Conservation (phyloP, 2,888 invertebrate species). For the Protodeltote pygarga region DNA sequence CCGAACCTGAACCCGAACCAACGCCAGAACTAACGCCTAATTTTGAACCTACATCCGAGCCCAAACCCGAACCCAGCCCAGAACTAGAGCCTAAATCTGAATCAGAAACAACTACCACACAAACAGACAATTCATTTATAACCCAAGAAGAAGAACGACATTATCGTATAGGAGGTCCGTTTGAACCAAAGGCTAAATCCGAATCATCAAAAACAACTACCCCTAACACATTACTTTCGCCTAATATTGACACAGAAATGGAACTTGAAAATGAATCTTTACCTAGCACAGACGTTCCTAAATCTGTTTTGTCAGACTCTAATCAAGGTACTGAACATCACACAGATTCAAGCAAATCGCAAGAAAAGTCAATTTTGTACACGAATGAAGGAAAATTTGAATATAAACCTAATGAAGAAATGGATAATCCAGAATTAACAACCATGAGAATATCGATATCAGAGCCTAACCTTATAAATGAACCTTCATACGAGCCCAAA, state of each 20-base stretch:
- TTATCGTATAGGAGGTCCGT: too few species aligned
- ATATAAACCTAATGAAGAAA: conserved; percentile 37
- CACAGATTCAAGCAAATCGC: conserved; percentile 22
- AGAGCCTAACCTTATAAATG: conserved; percentile 61
- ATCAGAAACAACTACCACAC: too few species aligned
- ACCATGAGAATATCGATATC: conserved; percentile 60
- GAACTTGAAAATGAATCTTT: conserved; percentile 51
- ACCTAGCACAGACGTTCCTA: conserved; percentile 12
- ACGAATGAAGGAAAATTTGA: conserved; percentile 47
- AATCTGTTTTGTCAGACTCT: too few species aligned
- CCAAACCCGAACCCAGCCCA: conserved; percentile 5
- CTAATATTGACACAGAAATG: conserved; percentile 52
- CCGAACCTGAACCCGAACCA: conserved; percentile 19
- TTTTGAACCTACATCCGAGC: conserved; percentile 23
- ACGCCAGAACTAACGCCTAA: conserved; percentile 15
- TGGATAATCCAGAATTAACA: conserved; percentile 46
- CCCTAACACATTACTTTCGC: background rate
- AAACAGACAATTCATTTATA: too few species aligned
- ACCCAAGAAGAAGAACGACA: conserved; percentile 13
- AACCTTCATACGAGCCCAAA: conserved; percentile 64
- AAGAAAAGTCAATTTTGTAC: conserved; percentile 49
- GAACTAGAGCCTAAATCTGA: conserved; percentile 12
- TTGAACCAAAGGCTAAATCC: conserved; percentile 20
- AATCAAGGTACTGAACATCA: conserved; percentile 36
- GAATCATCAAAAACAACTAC: conserved; percentile 11